Conservation (phyloP, 1,140 invertebrate species). For the Anoplolepis gracilipes region DNA sequence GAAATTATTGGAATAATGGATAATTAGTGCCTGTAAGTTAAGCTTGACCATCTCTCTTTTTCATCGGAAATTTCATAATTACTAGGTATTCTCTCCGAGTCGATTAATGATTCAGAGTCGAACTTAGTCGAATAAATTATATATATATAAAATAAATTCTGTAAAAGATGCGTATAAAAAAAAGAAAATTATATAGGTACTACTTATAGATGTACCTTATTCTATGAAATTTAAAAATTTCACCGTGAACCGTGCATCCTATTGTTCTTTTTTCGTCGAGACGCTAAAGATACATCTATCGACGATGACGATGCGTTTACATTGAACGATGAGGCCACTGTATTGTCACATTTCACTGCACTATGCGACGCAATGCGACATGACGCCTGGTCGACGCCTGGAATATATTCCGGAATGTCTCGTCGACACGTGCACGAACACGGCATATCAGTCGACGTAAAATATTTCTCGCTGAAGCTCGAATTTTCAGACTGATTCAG, state of each 20-base stretch:
- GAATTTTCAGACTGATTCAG: not conserved
- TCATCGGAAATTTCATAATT: not conserved
- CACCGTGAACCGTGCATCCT: not conserved
- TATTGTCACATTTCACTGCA: not conserved
- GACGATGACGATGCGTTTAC: not conserved
- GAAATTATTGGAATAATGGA: not conserved
- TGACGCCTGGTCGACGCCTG: slow-evolving; percentile 10
- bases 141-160: not conserved
- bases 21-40: not conserved
- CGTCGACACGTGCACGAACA: slow-evolving; percentile 23
- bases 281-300: not conserved
- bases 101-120: not conserved
- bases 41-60: not conserved
- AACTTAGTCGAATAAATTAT: not conserved
- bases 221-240: not conserved
- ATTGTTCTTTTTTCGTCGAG: not conserved
- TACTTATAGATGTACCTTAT: not conserved
- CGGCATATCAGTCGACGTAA: slow-evolving; percentile 1
- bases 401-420: slow-evolving; percentile 18
- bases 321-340: not conserved
- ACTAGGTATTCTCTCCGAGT: not conserved
- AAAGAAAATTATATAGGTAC: no score
- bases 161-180: not conserved
- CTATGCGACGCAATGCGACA: slow-evolving; percentile 42
- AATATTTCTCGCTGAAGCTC: slow-evolving; percentile 24